These are phyloP conservation scores for Argya squamiceps DNA, from an alignment of 2,797 vertebrate genomes.

Conservation along the genomic window DNA sequence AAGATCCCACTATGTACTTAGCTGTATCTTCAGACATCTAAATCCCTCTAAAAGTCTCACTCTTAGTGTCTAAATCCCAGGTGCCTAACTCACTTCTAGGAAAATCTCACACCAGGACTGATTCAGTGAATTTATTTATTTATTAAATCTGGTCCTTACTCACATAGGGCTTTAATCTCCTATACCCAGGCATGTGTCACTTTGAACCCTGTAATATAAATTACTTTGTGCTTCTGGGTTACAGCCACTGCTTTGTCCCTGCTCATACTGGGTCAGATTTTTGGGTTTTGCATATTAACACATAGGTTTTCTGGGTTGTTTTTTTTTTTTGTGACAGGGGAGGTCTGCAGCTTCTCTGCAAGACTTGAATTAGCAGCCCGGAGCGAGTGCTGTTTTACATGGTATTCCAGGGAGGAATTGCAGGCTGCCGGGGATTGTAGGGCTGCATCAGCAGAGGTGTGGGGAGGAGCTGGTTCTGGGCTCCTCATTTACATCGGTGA, in stretches of 20 bases:
- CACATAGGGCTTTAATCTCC: constrained; percentile 52
- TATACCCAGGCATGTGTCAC: constrained; percentile 23
- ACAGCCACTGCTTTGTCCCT: constrained; percentile 17
- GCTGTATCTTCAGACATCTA: constrained; percentile 55
- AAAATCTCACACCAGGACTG: constrained; percentile 37
- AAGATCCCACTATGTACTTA: background rate
- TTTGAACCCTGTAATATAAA: constrained; percentile 46
- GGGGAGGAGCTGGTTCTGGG: constrained; percentile 2
- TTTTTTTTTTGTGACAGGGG: background rate
- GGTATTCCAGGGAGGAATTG: background rate
- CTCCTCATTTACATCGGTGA: background rate
- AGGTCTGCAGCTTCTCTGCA: background rate
- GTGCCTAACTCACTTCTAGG: constrained; percentile 47
- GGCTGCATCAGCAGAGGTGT: background rate
- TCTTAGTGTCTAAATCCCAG: constrained; percentile 55
- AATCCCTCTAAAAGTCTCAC: constrained; percentile 55
- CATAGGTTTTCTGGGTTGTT: background rate
- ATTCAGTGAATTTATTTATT: background rate
- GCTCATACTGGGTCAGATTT: background rate
- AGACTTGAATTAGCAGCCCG: background rate
- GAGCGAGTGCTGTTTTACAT: fast-evolving
- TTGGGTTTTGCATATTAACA: background rate
- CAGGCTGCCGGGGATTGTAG: background rate
- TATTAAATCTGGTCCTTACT: background rate
- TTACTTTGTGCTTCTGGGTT: constrained; percentile 21